Conservation (phyloP, 2,888 invertebrate genomes). For the Drosophila pseudotalamancana region DNA sequence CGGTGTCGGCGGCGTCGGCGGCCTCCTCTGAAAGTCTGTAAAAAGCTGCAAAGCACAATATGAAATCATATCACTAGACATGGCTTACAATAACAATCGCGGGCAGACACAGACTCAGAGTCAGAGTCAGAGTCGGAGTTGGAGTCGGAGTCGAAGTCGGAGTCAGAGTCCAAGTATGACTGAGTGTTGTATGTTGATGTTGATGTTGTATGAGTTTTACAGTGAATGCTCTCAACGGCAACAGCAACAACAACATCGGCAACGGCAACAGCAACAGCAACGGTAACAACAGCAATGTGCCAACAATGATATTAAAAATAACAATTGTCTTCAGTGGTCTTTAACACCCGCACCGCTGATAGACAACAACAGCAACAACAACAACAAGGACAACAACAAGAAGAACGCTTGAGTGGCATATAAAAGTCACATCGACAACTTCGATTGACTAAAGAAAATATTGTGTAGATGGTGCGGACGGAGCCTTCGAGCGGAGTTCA, state of each 20-base stretch:
- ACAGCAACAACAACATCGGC: conserved; percentile 34
- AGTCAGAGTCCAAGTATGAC: conserved; percentile 69
- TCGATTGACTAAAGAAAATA: conserved; percentile 79
- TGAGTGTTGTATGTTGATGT: conserved; percentile 64
- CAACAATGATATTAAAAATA: conserved; percentile 77
- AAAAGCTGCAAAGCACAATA: conserved; percentile 69
- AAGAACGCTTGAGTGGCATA: conserved; percentile 69
- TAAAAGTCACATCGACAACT: conserved; percentile 77
- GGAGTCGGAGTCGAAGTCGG: conserved; percentile 77
- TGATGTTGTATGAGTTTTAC: conserved; percentile 60
- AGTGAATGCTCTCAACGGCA: conserved; percentile 61
- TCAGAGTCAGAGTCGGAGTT: conserved; percentile 59
- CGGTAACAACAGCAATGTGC: conserved; percentile 54
- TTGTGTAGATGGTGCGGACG: conserved; percentile 55
- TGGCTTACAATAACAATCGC: conserved; percentile 77
- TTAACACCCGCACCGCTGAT: conserved; percentile 81
- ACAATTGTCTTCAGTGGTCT: conserved; percentile 80
- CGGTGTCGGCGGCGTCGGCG: conserved; percentile 51
- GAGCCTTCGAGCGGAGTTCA: conserved; percentile 44
- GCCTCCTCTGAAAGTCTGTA: conserved; percentile 52
- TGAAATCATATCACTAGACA: conserved; percentile 80
- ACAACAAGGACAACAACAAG: conserved; percentile 39
- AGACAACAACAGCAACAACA: conserved; percentile 61
- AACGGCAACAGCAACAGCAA: conserved; percentile 25
- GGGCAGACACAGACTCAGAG: conserved; percentile 37